A percentile compares a stretch with the other conserved stretches of the same genome.
Conservation (phyloP, 2,797 vertebrate species). For the Pogoniulus pusillus region DNA sequence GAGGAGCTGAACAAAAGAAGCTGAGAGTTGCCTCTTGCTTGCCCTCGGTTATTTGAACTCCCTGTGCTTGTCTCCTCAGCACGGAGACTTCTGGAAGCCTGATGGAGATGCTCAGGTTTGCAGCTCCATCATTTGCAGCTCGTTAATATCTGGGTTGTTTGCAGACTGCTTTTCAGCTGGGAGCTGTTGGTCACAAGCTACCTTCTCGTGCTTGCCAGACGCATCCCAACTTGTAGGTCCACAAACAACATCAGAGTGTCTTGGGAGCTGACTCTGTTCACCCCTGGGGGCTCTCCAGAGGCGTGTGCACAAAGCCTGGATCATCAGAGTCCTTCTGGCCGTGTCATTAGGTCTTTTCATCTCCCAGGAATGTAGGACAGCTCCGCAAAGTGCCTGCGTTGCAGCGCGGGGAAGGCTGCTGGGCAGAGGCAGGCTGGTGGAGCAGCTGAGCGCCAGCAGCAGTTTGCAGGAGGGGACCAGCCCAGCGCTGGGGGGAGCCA, state of each 20-base stretch:
- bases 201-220: conserved; percentile 15
- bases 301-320: neutral
- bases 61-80: neutral
- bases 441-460: conserved; percentile 54
- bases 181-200: conserved; percentile 16
- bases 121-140: conserved; percentile 44
- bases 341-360: conserved; percentile 49
- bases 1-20: neutral
- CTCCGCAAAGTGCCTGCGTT: neutral
- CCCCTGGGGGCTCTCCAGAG: neutral
- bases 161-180: conserved; percentile 40
- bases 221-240: conserved; percentile 5
- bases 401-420: neutral
- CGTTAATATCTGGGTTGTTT: conserved; percentile 37
- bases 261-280: neutral
- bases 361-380: conserved; percentile 56
- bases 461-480: neutral
- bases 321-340: neutral
- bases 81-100: conserved; percentile 8
- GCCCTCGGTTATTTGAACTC: conserved; percentile 7
- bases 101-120: conserved; percentile 32
- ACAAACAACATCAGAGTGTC: conserved; percentile 40
- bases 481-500: neutral
- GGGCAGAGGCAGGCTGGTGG: neutral
- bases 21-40: neutral